These are phyloP conservation scores for Patella pellucida DNA, from an alignment of 2,888 invertebrate genomes.

Conservation along the genomic window DNA sequence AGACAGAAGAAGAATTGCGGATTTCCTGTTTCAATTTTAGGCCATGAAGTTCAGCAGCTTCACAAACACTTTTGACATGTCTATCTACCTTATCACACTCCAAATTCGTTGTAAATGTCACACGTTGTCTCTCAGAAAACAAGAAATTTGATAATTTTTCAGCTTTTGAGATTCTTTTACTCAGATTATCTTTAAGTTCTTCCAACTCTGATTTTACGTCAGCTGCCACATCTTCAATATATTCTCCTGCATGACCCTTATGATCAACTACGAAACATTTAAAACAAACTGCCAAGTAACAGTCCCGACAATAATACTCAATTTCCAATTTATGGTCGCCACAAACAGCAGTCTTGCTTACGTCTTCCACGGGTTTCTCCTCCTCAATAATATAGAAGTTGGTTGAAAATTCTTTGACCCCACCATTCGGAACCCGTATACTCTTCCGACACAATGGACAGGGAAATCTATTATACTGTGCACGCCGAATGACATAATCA, in stretches of 20 bases:
- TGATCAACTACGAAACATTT: not conserved
- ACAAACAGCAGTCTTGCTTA: not conserved
- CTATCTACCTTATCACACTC: not conserved
- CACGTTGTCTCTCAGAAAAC: not conserved
- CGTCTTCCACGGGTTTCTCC: not conserved
- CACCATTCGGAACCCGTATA: not conserved
- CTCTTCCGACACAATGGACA: constrained; percentile 6
- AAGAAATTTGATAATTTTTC: not conserved
- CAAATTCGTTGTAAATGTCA: not conserved
- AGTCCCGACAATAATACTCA: not conserved
- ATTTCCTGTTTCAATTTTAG: not conserved
- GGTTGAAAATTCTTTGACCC: not conserved
- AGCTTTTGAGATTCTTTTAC: not conserved
- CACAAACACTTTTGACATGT: not conserved
- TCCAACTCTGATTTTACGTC: not conserved
- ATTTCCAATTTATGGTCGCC: not conserved
- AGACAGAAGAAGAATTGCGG: too few species aligned
- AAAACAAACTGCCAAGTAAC: not conserved
- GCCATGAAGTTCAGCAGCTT: not conserved
- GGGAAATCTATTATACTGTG: not conserved
- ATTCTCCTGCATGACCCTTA: not conserved
- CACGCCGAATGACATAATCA: not conserved
- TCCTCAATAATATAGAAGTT: constrained; percentile 1
- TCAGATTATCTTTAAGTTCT: not conserved
- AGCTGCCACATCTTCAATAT: not conserved